phyloP scores from a whole-genome alignment of 2,888 invertebrate genomes.

The Andrena praecox region DNA sequence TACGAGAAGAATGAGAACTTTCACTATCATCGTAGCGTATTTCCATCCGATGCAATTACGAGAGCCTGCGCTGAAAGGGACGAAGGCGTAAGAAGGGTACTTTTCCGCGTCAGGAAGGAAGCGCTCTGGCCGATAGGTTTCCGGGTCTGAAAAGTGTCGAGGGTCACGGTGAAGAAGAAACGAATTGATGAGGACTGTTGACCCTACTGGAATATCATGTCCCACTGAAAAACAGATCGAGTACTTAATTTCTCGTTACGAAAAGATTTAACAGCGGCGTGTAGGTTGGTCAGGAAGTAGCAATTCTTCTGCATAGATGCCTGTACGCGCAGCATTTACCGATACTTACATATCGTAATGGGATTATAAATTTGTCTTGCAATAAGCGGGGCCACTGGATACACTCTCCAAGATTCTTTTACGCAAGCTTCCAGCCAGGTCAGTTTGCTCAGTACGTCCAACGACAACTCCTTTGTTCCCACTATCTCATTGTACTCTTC shows the following conservation, averaged over 20 bases:
- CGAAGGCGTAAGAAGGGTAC: conserved; percentile 83
- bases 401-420: conserved; percentile 81
- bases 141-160: conserved; percentile 85
- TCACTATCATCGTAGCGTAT: conserved; percentile 83
- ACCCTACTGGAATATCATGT: conserved; percentile 80
- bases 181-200: conserved; percentile 80
- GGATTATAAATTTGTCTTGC: conserved; percentile 80
- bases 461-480: conserved; percentile 72
- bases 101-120: conserved; percentile 84
- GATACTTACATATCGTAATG: conserved; percentile 78
- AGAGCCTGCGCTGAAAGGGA: conserved; percentile 85
- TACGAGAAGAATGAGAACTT: conserved; percentile 83
- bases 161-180: conserved; percentile 85
- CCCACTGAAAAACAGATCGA: conserved; percentile 74
- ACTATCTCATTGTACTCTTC: conserved; percentile 73
- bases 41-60: conserved; percentile 84
- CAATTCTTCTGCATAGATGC: too few species aligned
- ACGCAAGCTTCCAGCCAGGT: conserved; percentile 81
- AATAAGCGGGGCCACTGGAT: conserved; percentile 80
- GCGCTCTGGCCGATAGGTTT: conserved; percentile 86
- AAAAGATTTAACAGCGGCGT: not conserved
- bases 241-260: not conserved
- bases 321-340: not conserved
- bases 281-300: too few species aligned
- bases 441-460: conserved; percentile 77